Percentiles rank a stretch among this genome's conserved stretches.
These are phyloP conservation scores for Steatornis caripensis DNA, from an alignment of 2,113 vertebrate genomes.

Conservation along the genomic window DNA sequence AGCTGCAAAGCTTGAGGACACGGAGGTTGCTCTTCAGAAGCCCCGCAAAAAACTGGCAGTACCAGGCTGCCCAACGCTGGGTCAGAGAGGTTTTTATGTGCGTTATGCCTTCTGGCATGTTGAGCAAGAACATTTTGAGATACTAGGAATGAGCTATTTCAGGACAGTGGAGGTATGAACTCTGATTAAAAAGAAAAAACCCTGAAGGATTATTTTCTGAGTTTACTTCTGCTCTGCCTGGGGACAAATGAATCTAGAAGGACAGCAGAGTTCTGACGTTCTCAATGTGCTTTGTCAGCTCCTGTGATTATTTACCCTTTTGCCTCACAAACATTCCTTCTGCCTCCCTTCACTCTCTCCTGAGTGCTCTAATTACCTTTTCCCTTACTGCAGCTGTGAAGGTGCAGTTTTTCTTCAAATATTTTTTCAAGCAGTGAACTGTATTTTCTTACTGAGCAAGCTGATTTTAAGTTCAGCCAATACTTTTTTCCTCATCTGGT, in stretches of 20 bases:
- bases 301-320: neutral
- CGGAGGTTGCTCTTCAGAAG: neutral
- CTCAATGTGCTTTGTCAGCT: slow-evolving; percentile 10
- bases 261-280: neutral
- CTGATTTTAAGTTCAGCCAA: neutral
- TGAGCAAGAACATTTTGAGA: slow-evolving; percentile 26
- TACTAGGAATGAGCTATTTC: neutral
- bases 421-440: neutral
- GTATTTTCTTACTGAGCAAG: neutral
- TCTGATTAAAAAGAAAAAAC: neutral
- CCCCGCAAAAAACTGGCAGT: neutral
- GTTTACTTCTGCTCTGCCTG: neutral
- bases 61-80: neutral
- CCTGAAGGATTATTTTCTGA: neutral
- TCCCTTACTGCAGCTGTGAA: neutral
- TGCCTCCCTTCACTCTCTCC: neutral
- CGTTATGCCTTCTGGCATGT: neutral
- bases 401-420: neutral
- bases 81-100: neutral
- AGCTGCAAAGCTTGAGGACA: neutral
- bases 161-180: neutral
- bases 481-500: neutral
- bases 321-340: neutral
- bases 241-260: neutral
- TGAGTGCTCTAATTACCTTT: neutral